Evolutionary conservation across 1,140 invertebrate genomes (phyloP).

Genomic region (Lamellibrachia luymesi): DNA sequence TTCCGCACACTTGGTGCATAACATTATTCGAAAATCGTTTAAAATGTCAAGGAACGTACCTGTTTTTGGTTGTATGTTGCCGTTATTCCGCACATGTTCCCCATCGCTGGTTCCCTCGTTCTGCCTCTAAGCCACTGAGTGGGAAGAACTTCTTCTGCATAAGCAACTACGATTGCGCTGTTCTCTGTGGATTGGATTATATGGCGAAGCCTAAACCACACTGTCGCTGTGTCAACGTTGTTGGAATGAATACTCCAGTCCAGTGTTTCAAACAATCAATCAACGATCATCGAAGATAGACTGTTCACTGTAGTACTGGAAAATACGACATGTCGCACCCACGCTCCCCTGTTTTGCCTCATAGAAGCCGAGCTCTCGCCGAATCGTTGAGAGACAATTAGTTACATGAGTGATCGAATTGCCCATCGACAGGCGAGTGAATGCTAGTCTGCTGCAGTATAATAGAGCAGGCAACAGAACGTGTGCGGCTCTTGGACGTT

Average conservation of each 20-base stretch:
- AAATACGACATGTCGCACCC: not conserved
- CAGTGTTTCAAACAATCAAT: not conserved
- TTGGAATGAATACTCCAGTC: not conserved
- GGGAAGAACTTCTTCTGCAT: not conserved
- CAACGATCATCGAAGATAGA: not conserved
- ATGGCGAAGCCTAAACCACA: not conserved
- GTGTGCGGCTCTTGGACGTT: not conserved
- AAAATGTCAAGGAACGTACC: not conserved
- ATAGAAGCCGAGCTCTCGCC: not conserved
- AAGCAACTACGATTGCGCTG: not conserved
- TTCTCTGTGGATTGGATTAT: not conserved
- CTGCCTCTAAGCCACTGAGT: not conserved
- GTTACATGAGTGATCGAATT: slow-evolving; percentile 1
- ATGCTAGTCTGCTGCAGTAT: not conserved
- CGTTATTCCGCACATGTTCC: not conserved
- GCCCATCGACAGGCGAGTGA: not conserved
- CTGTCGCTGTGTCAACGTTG: not conserved
- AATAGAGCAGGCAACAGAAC: not conserved
- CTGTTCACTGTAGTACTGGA: not conserved
- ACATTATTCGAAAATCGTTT: too few species aligned
- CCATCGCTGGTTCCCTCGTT: not conserved
- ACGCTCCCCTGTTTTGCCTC: not conserved
- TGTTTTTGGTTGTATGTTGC: not conserved
- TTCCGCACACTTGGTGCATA: too few species aligned
- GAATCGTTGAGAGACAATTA: not conserved